Evolutionary conservation across 2,113 vertebrate species (phyloP).

Genomic region (Ceyx melanurus): DNA sequence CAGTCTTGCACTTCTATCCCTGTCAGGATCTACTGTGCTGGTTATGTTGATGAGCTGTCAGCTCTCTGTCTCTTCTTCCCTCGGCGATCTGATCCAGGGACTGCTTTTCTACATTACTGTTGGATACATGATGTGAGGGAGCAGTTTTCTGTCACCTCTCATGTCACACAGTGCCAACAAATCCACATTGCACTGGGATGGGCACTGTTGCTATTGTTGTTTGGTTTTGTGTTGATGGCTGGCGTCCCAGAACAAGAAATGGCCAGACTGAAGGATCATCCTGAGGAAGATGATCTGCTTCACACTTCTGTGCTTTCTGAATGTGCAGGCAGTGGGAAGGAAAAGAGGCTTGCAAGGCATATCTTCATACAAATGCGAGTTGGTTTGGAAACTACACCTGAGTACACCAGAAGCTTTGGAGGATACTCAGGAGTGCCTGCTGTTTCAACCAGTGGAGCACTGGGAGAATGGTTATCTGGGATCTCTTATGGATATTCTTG

Average conservation of each 20-base stretch:
- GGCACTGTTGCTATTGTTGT: background rate
- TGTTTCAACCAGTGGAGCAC: background rate
- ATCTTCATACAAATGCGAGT: background rate
- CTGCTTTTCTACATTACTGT: background rate
- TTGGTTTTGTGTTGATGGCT: background rate
- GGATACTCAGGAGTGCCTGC: background rate
- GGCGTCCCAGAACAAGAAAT: background rate
- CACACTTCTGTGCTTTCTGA: background rate
- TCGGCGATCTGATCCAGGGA: background rate
- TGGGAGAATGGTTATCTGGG: background rate
- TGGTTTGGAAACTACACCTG: background rate
- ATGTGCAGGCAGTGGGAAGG: background rate
- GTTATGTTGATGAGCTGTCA: background rate
- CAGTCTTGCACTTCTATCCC: background rate
- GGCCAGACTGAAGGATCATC: background rate
- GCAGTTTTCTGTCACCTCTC: background rate
- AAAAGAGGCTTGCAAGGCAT: background rate
- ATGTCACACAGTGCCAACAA: background rate
- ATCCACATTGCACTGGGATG: background rate
- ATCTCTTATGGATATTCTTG: background rate
- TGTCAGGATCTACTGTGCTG: background rate
- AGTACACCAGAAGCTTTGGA: background rate
- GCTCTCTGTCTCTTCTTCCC: background rate
- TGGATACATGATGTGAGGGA: background rate
- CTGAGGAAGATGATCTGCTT: background rate